A percentile compares a stretch with the other conserved stretches of the same genome.
phyloP scores from a whole-genome alignment of 2,797 vertebrate species.

The Yasuhikotakia modesta region DNA sequence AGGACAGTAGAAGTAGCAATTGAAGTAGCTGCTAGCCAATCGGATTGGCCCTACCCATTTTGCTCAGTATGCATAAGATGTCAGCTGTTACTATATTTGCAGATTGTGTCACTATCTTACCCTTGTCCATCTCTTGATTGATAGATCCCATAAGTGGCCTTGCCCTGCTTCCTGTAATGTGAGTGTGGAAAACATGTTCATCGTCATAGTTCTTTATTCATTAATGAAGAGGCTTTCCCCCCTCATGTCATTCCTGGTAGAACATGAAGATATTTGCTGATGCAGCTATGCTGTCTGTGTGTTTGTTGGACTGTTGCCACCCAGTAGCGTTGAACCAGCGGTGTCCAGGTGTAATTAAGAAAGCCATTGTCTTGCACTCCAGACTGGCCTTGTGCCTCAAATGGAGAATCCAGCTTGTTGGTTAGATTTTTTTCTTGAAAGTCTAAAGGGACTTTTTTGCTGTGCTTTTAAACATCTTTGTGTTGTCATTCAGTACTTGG shows the following conservation, averaged over 20 bases:
- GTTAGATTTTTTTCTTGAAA: conserved; percentile 24
- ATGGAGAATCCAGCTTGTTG: conserved; percentile 26
- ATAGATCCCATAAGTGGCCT: not conserved
- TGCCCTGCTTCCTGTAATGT: conserved; percentile 6
- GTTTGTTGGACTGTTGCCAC: conserved; percentile 15
- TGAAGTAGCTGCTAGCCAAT: not conserved
- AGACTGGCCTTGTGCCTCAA: conserved; percentile 4
- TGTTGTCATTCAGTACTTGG: not conserved
- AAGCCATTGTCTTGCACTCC: not conserved
- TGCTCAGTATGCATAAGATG: not conserved
- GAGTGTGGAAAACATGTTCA: conserved; percentile 24
- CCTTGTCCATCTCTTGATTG: not conserved
- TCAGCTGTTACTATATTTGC: not conserved
- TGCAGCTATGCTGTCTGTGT: conserved; percentile 16
- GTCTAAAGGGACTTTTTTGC: not conserved
- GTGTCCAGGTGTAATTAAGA: conserved; percentile 25
- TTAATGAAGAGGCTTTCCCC: not conserved
- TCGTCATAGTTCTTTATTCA: conserved; percentile 54
- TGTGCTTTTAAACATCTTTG: not conserved
- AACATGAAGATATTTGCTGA: conserved; percentile 49
- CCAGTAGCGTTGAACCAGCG: conserved; percentile 2
- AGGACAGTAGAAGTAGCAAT: no score
- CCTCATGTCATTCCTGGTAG: conserved; percentile 9
- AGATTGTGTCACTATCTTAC: not conserved
- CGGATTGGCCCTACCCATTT: not conserved